phyloP scores from a whole-genome alignment of 1,140 invertebrate species.

The Bemisia tabaci region DNA sequence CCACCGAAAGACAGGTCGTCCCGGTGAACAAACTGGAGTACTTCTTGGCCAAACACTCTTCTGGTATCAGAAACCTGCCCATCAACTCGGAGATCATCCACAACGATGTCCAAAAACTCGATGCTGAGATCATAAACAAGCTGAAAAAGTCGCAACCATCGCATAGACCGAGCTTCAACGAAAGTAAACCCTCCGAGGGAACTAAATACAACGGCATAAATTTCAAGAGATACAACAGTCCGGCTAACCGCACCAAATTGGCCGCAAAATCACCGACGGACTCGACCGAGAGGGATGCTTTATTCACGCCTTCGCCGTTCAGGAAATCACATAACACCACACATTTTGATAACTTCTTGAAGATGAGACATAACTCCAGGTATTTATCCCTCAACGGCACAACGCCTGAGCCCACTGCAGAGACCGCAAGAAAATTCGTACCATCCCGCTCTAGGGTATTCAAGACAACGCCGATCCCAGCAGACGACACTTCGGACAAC shows the following conservation, averaged over 20 bases:
- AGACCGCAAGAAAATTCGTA: not conserved
- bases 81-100: not conserved
- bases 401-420: not conserved
- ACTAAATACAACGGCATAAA: not conserved
- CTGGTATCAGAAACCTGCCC: not conserved
- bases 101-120: not conserved
- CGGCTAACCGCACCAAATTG: not conserved
- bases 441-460: not conserved
- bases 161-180: not conserved
- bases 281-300: not conserved
- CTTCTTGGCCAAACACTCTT: slow-evolving; percentile 16
- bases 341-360: not conserved
- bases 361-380: not conserved
- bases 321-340: not conserved
- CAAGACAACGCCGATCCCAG: not conserved
- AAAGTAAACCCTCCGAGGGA: not conserved
- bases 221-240: not conserved
- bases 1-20: slow-evolving; percentile 21
- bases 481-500: not conserved
- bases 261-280: not conserved
- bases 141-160: slow-evolving; percentile 8
- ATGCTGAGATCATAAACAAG: not conserved
- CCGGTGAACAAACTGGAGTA: slow-evolving; percentile 20
- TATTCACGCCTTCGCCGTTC: not conserved
- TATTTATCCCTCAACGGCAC: not conserved